Base-by-base conservation (phyloP, 2,113 vertebrate genomes). In the Daubentonia madagascariensis region DNA sequence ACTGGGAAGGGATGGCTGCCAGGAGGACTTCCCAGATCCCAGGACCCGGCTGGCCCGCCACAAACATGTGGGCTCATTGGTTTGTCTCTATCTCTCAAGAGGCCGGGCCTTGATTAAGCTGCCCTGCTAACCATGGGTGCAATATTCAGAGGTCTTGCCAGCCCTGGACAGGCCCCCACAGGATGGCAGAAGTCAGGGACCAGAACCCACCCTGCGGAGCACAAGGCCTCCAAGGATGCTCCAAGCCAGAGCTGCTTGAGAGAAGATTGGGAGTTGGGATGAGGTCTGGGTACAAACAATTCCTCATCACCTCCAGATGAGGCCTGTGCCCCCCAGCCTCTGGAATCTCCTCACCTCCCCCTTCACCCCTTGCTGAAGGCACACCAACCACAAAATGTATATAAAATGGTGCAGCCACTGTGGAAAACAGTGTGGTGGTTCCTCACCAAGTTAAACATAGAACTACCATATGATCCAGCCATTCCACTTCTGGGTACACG, bases 381-480 rank as follows among this genome's bases (percentile, higher is more conserved):
- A 68, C 14, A 4, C 16, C 35, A n/a, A 30, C 67, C 35, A 68
- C 20, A 16, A 17, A 8, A 68, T 68, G 67, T n/a, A 7, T n/a
- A 7, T 68, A n/a, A 68, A 68, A 68, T n/a, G 35, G 67, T 18
- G 7, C 65, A n/a, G 65, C 16, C 65, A 8, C 35, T 68, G 67
- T 67, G 6, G 32, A 17, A 35, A 35, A 65, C 20, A 35, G 65
- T n/a, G 17, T 18, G 16, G 67, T 0, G 35, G 35, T n/a, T 68
- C 32, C 32, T n/a, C 32, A 13, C 67, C 32, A 23, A 54, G 32
- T 52, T 52, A 80, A 28, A 5, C 20, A 6, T 6, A n/a, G 67
- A 45, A 25, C 30, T 13, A 18, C 35, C 4, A 0, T 13, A 25
- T 3, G 3, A 52, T 11, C 35, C 65, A 35, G 18, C 14, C 8